Percentiles rank a stretch among this genome's conserved stretches.
phyloP scores from a whole-genome alignment of 2,888 invertebrate genomes.

The Cheiracanthium punctorium region DNA sequence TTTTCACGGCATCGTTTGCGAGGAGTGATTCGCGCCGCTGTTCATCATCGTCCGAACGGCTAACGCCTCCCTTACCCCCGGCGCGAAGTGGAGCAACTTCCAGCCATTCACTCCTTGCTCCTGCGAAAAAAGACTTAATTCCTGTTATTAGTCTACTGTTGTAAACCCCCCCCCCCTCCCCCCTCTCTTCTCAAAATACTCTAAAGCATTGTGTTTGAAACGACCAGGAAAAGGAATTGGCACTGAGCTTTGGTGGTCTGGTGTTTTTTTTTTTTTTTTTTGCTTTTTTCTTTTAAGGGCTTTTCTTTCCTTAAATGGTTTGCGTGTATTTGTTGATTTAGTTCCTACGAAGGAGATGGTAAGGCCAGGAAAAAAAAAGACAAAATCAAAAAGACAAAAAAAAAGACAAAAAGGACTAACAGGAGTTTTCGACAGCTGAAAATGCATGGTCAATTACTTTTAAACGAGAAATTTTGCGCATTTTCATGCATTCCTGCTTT shows the following conservation, averaged over 20 bases:
- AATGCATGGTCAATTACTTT: too few species aligned
- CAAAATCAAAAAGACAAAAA: too few species aligned
- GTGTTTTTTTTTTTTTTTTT: neutral
- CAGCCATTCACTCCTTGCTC: neutral
- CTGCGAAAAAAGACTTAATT: constrained; percentile 14
- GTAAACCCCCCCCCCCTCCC: too few species aligned
- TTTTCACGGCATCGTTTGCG: constrained; percentile 8
- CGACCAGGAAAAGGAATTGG: neutral
- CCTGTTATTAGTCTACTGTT: constrained; percentile 6
- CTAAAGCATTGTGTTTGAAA: neutral
- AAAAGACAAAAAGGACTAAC: too few species aligned
- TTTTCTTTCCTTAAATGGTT: neutral
- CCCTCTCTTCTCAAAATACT: too few species aligned
- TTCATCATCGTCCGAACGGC: neutral
- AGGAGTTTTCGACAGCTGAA: too few species aligned
- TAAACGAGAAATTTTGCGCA: too few species aligned
- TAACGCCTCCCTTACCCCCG: neutral
- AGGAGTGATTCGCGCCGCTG: constrained; percentile 3
- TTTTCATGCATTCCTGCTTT: too few species aligned
- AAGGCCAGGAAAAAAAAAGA: too few species aligned
- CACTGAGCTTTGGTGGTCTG: neutral
- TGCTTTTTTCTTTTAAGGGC: too few species aligned
- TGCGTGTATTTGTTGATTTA: neutral
- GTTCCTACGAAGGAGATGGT: too few species aligned
- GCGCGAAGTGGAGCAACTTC: neutral